Percentiles rank a stretch among this genome's conserved stretches.
Evolutionary conservation across 2,888 invertebrate species (phyloP).

Genomic region (Plebejus melissa): DNA sequence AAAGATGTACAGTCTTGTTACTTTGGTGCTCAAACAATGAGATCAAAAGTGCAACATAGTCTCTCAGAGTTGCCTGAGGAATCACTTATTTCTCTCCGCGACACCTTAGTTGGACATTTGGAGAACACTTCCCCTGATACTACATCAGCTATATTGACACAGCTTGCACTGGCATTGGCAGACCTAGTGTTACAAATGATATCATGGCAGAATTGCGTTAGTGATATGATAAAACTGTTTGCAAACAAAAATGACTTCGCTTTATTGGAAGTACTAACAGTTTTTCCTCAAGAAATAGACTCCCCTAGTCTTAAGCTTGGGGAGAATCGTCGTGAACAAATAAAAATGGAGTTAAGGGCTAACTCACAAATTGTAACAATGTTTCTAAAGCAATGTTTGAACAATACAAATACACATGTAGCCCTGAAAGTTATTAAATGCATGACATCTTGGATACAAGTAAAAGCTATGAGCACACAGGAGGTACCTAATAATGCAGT

Average conservation of each 20-base stretch:
- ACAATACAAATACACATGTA: conserved; percentile 83
- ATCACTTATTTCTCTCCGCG: conserved; percentile 90
- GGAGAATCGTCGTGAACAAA: conserved; percentile 92
- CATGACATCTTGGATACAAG: conserved; percentile 94
- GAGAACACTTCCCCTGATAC: conserved; percentile 88
- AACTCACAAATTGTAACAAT: conserved; percentile 88
- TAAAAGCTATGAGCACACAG: conserved; percentile 88
- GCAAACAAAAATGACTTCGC: conserved; percentile 87
- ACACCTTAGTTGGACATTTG: conserved; percentile 94
- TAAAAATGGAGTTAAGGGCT: conserved; percentile 87
- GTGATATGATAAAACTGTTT: conserved; percentile 89
- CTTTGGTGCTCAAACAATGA: conserved; percentile 99
- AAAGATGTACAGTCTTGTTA: conserved; percentile 95
- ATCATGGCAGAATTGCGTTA: conserved; percentile 92
- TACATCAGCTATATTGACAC: conserved; percentile 91
- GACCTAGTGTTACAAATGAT: conserved; percentile 97
- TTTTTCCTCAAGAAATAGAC: conserved; percentile 97
- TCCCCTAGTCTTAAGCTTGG: conserved; percentile 90
- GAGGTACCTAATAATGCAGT: conserved; percentile 86
- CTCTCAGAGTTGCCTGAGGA: conserved; percentile 94
- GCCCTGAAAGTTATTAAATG: conserved; percentile 89
- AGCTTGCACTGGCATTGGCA: conserved; percentile 94
- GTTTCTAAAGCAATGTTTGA: conserved; percentile 88
- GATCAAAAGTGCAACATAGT: conserved; percentile 94
- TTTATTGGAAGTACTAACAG: conserved; percentile 93